These are phyloP conservation scores for Eucidaris tribuloides DNA, from an alignment of 35 echinoderm and acorn worm species.

Conservation along the genomic window DNA sequence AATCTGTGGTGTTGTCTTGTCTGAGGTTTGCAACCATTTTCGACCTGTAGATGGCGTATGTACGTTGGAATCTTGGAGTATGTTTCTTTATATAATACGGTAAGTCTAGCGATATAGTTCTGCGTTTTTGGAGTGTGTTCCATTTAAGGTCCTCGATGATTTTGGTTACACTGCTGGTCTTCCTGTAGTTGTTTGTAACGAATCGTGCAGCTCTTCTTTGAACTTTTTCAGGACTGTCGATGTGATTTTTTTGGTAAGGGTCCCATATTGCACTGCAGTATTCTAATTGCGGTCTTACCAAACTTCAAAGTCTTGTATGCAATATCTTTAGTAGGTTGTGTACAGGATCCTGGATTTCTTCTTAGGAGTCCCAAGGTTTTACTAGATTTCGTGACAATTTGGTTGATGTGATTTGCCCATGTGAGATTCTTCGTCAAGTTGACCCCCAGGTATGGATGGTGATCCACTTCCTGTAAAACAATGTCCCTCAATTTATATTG, in stretches of 20 bases:
- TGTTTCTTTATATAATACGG: no score
- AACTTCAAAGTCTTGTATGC: background rate
- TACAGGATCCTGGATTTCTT: background rate
- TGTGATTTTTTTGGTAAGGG: background rate
- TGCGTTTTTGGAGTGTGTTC: no score
- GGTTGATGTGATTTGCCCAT: background rate
- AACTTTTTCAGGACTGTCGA: background rate
- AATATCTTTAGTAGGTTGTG: background rate
- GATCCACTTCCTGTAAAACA: background rate
- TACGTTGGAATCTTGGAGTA: no score
- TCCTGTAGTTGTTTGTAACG: no score
- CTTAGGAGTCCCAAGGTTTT: background rate
- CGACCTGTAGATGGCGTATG: no score
- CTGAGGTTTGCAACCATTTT: no score
- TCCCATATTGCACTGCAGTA: background rate
- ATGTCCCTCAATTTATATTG: background rate
- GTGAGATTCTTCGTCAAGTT: background rate
- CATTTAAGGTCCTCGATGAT: no score
- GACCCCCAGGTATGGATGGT: background rate
- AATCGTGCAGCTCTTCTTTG: background rate
- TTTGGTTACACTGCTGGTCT: no score
- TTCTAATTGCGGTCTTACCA: background rate
- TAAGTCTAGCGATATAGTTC: no score
- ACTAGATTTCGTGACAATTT: background rate
- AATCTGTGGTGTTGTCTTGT: no score